phyloP scores from a whole-genome alignment of 2,113 vertebrate species.

The Danio rerio region DNA sequence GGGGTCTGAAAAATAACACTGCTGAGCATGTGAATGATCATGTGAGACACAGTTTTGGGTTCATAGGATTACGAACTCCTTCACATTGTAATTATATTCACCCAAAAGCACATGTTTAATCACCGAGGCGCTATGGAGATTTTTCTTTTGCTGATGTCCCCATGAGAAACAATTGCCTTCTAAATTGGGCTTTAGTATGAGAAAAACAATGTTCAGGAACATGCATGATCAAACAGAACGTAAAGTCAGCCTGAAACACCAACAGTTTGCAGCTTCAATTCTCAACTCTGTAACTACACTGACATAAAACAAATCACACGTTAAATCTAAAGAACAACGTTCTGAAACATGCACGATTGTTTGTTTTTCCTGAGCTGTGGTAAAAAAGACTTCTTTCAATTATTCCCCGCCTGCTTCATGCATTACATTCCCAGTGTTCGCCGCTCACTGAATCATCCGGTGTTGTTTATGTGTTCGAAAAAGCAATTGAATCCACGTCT shows the following conservation, averaged over 20 bases:
- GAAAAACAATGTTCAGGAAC: too few relatives aligned
- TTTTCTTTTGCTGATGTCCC: too few relatives aligned
- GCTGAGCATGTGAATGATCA: too few relatives aligned
- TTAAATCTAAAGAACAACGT: not conserved
- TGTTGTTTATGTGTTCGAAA: slow-evolving; percentile 32
- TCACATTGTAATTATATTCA: too few relatives aligned
- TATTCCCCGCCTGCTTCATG: not conserved
- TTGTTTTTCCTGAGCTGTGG: not conserved
- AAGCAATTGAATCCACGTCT: slow-evolving; percentile 23
- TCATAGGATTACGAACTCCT: too few relatives aligned
- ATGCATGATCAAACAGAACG: too few relatives aligned
- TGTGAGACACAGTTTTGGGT: too few relatives aligned
- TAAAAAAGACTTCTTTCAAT: slow-evolving; percentile 20
- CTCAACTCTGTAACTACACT: not conserved
- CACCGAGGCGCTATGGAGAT: too few relatives aligned
- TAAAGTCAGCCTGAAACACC: not conserved
- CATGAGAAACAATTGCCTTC: too few relatives aligned
- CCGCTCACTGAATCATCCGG: slow-evolving; percentile 1
- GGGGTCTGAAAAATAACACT: too few relatives aligned
- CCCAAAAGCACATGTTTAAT: too few relatives aligned
- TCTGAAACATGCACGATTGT: not conserved
- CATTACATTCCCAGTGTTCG: not conserved
- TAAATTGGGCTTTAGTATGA: too few relatives aligned
- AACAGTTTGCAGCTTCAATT: not conserved
- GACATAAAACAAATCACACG: not conserved